Evolutionary conservation across 2,888 invertebrate genomes (phyloP), one percentile per base, ranked within the genome.

Genomic region (Hipparchia semele): DNA sequence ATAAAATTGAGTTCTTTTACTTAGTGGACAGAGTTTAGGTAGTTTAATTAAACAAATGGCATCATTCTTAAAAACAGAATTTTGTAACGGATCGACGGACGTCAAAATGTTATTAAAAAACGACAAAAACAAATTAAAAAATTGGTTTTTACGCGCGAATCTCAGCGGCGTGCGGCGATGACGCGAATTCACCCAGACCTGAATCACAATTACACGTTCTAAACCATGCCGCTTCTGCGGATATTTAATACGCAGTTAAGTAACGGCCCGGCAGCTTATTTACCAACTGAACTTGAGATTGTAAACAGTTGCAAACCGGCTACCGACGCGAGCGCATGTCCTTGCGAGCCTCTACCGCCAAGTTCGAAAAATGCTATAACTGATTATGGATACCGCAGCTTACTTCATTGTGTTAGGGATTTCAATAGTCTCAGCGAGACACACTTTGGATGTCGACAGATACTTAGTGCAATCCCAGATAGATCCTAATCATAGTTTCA

Each of bases 231-330:
- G 59, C 68, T 39, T 75, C 74, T 75, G 70, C 54, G 13, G 45
- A 53, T 51, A 62, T 66, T 70, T 72, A 74, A 49, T 68, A 54
- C 45, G 64, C 56, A 61, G 49, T 67, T 54, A 12, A 61, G 49
- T 70, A 62, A 70, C 66, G 70, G 70, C 68, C 23, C n/a, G 59
- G n/a, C 56, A 51, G 33, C 72, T 72, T 75, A 75, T 75, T 75
- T 72, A 75, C 67, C 62, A 75, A 69, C 61, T 68, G 60, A 70
- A 70, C 58, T 75, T 23, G 54, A 61, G 62, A 54, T 54, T 45
- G 70, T 69, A 71, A 75, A 76, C 76, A 76, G 76, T 76, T 54
- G 59, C 58, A 65, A 64, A 45, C 53, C 71, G 71, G 73, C 53
- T 58, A 65, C 61, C 69, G 68, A 23, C 53, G 54, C 45, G 62